These are phyloP conservation scores for Rhagophthalmus giganteus DNA, from an alignment of 2,888 invertebrate species.

Conservation along the genomic window DNA sequence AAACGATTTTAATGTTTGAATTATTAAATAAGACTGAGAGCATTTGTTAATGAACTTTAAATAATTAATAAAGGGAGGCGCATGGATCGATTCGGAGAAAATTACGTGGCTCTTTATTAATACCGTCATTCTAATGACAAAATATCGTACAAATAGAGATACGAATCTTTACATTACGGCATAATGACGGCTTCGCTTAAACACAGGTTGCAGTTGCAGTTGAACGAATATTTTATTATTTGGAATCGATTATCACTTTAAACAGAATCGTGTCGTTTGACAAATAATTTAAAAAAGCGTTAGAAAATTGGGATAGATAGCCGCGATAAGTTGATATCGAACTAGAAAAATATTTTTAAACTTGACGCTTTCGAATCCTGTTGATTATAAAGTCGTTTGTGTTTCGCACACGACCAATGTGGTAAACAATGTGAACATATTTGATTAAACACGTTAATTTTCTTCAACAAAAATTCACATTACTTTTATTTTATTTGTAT, in stretches of 20 bases:
- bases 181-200: constrained; percentile 28
- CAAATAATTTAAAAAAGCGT: too few species aligned
- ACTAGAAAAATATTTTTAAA: too few species aligned
- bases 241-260: constrained; percentile 14
- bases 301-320: too few species aligned
- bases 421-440: too few species aligned
- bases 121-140: constrained; percentile 14
- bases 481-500: too few species aligned
- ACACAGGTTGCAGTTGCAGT: constrained; percentile 22
- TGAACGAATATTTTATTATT: constrained; percentile 28
- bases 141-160: constrained; percentile 25
- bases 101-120: constrained; percentile 8
- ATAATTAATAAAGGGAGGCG: constrained; percentile 28
- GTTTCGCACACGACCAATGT: too few species aligned
- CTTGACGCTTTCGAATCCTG: too few species aligned
- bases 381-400: too few species aligned
- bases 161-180: constrained; percentile 25
- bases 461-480: too few species aligned
- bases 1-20: constrained; percentile 21
- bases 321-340: too few species aligned
- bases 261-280: too few species aligned
- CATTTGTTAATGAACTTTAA: constrained; percentile 34
- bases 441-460: too few species aligned
- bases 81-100: constrained; percentile 22
- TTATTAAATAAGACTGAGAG: constrained; percentile 30